These are phyloP conservation scores for Conomelus anceps DNA, from an alignment of 2,888 invertebrate genomes.

Conservation along the genomic window DNA sequence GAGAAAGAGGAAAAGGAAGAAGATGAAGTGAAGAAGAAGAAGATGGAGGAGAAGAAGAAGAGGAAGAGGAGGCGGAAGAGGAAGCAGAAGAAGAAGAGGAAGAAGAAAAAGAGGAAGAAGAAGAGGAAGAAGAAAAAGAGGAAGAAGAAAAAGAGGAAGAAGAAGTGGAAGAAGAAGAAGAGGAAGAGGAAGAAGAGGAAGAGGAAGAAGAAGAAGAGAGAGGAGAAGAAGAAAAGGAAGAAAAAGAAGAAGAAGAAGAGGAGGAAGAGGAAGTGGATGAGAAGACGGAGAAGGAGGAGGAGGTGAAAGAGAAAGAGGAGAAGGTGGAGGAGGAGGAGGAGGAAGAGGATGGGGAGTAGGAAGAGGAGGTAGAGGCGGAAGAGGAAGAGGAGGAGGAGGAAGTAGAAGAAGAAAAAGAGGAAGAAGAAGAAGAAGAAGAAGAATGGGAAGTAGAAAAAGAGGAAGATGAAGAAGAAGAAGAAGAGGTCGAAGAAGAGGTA, in stretches of 20 bases:
- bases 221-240: constrained; percentile 18
- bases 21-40: constrained; percentile 18
- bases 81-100: neutral
- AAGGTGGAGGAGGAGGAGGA: too few relatives aligned
- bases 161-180: constrained; percentile 21
- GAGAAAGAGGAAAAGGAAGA: constrained; percentile 14
- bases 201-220: neutral
- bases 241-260: constrained; percentile 23
- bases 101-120: neutral
- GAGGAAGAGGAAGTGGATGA: constrained; percentile 1
- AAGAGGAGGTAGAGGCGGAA: too few relatives aligned
- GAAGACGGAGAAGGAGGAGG: too few relatives aligned
- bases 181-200: neutral
- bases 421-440: too few relatives aligned
- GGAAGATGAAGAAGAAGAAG: too few relatives aligned
- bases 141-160: constrained; percentile 5
- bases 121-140: constrained; percentile 11
- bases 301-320: too few relatives aligned
- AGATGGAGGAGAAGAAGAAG: constrained; percentile 11
- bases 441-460: too few relatives aligned
- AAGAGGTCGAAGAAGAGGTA: too few relatives aligned
- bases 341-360: too few relatives aligned
- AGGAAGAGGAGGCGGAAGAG: neutral
- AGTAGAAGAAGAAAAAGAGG: too few relatives aligned
- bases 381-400: too few relatives aligned